A percentile compares a stretch with the other conserved stretches of the same genome.
Conservation (phyloP, 1,140 invertebrate species). For the Drosophila takahashii region DNA sequence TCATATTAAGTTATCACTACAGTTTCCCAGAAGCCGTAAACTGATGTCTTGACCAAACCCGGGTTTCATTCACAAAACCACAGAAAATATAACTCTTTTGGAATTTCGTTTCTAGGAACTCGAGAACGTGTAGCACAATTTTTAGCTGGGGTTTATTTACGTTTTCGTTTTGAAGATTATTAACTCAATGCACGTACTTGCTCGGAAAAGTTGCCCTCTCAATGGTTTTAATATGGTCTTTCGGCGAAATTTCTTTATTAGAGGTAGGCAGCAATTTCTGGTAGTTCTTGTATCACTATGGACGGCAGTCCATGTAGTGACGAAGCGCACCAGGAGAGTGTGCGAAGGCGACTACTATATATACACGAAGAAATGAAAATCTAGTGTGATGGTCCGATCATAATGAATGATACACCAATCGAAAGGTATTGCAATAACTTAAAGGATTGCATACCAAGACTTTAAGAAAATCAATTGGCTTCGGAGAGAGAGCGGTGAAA, state of each 20-base stretch:
- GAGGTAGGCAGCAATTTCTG: slow-evolving; percentile 51
- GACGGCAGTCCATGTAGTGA: too few relatives aligned
- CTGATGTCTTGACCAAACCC: slow-evolving; percentile 5
- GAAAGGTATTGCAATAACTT: too few relatives aligned
- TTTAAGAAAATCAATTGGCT: too few relatives aligned
- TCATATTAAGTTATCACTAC: slow-evolving; percentile 25
- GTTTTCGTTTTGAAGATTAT: slow-evolving; percentile 14
- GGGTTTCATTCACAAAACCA: slow-evolving; percentile 66
- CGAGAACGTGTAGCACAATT: slow-evolving; percentile 64
- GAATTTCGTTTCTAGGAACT: slow-evolving; percentile 57
- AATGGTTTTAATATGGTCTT: slow-evolving; percentile 43
- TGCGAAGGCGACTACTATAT: too few relatives aligned
- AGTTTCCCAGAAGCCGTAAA: slow-evolving; percentile 57
- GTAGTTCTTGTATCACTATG: slow-evolving; percentile 36
- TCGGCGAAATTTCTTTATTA: slow-evolving; percentile 60
- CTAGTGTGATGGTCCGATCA: too few relatives aligned
- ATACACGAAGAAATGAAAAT: too few relatives aligned
- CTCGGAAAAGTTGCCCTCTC: slow-evolving; percentile 54
- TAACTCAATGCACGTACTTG: slow-evolving; percentile 61
- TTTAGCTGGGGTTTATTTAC: slow-evolving; percentile 26
- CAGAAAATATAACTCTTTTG: slow-evolving; percentile 66
- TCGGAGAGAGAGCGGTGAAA: too few relatives aligned
- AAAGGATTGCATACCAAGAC: too few relatives aligned
- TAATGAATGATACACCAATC: too few relatives aligned
- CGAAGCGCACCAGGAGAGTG: too few relatives aligned